phyloP scores from a whole-genome alignment of 2,888 invertebrate species.

The Mythimna albipuncta region DNA sequence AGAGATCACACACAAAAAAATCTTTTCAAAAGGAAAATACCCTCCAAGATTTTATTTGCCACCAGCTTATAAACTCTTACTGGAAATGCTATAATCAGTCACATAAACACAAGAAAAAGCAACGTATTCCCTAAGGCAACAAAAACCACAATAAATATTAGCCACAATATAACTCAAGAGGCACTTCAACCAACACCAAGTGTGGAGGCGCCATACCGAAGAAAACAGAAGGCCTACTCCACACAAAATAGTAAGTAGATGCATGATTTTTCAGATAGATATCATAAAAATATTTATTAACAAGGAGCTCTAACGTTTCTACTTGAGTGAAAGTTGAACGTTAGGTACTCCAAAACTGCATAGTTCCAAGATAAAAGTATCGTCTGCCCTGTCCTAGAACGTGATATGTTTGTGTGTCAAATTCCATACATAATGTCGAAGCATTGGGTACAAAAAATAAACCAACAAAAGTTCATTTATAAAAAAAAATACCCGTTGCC shows the following conservation, averaged over 20 bases:
- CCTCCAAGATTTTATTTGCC: background rate
- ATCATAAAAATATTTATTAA: background rate
- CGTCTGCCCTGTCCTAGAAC: no score
- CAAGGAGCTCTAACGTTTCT: no score
- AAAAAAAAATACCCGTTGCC: no score
- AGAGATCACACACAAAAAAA: no score
- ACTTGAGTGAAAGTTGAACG: no score
- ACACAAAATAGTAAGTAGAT: background rate
- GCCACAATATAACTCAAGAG: constrained; percentile 33
- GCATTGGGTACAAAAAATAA: no score
- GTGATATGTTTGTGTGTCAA: no score
- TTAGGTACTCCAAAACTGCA: no score
- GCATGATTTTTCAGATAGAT: background rate
- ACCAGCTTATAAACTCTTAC: background rate
- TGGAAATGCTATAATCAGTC: constrained; percentile 8
- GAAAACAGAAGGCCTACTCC: constrained; percentile 18
- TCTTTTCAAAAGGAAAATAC: background rate
- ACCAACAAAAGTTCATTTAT: no score
- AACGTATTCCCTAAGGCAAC: constrained; percentile 18
- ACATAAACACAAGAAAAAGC: constrained; percentile 20
- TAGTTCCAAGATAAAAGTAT: no score
- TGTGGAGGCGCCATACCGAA: background rate
- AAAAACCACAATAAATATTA: constrained; percentile 46
- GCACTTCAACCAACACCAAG: constrained; percentile 16
- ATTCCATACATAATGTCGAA: no score